Percentiles rank a stretch among this genome's conserved stretches.
Conservation (phyloP, 1,140 invertebrate species). For the Teleopsis dalmanni region DNA sequence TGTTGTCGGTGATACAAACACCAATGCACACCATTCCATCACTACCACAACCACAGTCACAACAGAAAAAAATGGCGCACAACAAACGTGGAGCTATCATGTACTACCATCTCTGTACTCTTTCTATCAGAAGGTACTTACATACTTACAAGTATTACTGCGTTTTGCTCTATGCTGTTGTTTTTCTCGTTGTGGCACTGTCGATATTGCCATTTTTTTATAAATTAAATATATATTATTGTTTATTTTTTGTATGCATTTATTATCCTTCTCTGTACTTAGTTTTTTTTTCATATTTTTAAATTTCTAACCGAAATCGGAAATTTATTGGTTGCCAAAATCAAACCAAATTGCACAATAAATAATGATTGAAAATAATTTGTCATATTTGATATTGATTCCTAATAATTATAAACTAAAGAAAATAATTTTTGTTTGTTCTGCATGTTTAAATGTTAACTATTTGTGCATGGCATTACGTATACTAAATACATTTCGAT, state of each 20-base stretch:
- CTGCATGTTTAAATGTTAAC: too few relatives aligned
- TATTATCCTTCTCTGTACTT: neutral
- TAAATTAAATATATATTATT: neutral
- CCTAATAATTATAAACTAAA: too few relatives aligned
- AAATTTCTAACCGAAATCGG: too few relatives aligned
- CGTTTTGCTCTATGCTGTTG: neutral
- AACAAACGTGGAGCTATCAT: conserved; percentile 73
- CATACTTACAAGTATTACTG: neutral
- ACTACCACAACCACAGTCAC: conserved; percentile 27
- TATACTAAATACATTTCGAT: too few relatives aligned
- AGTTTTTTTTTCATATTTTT: too few relatives aligned
- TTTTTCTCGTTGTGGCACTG: neutral
- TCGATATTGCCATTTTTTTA: neutral
- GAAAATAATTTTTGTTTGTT: too few relatives aligned
- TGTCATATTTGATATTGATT: too few relatives aligned
- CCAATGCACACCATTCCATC: conserved; percentile 20
- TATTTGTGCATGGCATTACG: too few relatives aligned
- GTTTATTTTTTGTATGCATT: neutral
- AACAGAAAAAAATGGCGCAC: conserved; percentile 48
- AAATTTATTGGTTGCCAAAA: too few relatives aligned
- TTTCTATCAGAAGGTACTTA: conserved; percentile 73
- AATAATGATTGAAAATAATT: too few relatives aligned
- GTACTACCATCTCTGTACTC: conserved; percentile 72
- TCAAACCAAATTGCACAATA: too few relatives aligned
- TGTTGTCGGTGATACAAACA: conserved; percentile 40